A percentile compares a stretch with the other conserved stretches of the same genome.
Evolutionary conservation across 2,797 vertebrate species (phyloP).

Genomic region (Epinephelus malabaricus): DNA sequence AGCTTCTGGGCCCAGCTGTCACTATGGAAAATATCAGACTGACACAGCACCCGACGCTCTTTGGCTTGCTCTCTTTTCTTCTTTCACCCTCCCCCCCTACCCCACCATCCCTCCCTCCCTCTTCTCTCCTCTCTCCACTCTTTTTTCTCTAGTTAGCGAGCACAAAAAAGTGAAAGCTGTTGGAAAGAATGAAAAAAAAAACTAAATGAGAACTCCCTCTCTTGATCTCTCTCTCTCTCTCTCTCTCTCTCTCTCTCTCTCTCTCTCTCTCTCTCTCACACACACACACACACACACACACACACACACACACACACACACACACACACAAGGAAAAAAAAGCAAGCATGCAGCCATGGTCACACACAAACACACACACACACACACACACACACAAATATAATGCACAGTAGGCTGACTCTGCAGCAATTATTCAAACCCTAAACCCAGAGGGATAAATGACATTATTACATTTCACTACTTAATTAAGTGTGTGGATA

Average conservation of each 20-base stretch:
- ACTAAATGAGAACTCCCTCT: constrained; percentile 72
- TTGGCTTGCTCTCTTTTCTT: constrained; percentile 78
- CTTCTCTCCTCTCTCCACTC: constrained; percentile 48
- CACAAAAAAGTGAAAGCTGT: constrained; percentile 87
- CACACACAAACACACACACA: constrained; percentile 33
- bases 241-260: not conserved
- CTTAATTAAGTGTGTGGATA: constrained; percentile 83
- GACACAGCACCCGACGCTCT: constrained; percentile 83
- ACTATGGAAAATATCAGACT: constrained; percentile 88
- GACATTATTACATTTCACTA: constrained; percentile 83
- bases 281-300: constrained; percentile 33
- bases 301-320: constrained; percentile 15
- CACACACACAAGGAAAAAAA: constrained; percentile 16
- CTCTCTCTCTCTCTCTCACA: too few relatives aligned
- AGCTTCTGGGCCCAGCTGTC: constrained; percentile 95
- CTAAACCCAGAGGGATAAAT: constrained; percentile 81
- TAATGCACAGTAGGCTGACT: constrained; percentile 82
- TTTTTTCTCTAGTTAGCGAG: constrained; percentile 77
- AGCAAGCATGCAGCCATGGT: constrained; percentile 9
- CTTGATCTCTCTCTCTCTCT: constrained; percentile 61
- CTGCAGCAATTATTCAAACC: constrained; percentile 82
- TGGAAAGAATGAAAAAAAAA: constrained; percentile 80
- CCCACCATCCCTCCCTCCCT: not conserved
- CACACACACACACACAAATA: constrained; percentile 45
- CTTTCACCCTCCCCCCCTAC: constrained; percentile 24